These are phyloP conservation scores for Rhaphigaster nebulosa DNA, from an alignment of 2,888 invertebrate genomes.

Conservation along the genomic window DNA sequence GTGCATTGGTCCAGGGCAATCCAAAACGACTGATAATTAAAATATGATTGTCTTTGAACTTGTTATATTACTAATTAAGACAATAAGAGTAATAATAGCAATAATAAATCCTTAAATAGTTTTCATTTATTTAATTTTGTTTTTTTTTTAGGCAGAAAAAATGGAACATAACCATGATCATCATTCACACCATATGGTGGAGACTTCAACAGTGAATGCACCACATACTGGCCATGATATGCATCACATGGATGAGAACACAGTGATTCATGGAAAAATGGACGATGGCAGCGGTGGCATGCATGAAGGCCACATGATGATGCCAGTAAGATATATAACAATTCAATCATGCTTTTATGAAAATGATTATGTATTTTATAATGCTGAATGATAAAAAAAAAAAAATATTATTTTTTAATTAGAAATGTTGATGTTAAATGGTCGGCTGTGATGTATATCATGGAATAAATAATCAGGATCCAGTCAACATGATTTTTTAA, in stretches of 20 bases:
- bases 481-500: too few species aligned
- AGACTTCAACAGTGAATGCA: neutral
- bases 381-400: neutral
- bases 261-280: slow-evolving; percentile 11
- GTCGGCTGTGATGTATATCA: too few species aligned
- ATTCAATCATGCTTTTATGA: neutral
- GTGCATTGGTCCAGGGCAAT: too few species aligned
- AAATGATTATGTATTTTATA: neutral
- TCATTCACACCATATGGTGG: neutral
- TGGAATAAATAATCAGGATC: too few species aligned
- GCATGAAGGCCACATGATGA: slow-evolving; percentile 48
- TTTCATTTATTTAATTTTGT: neutral
- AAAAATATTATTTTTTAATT: too few species aligned
- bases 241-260: slow-evolving; percentile 5
- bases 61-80: too few species aligned
- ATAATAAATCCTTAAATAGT: too few species aligned
- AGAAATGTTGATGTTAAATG: too few species aligned
- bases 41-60: too few species aligned
- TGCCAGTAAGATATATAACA: slow-evolving; percentile 12
- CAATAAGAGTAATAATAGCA: too few species aligned
- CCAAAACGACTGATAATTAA: too few species aligned
- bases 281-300: neutral
- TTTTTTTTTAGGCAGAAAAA: neutral
- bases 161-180: slow-evolving; percentile 1
- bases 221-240: neutral